Conservation (phyloP, 2,797 vertebrate species). For the Kryptolebias ocellatus region DNA sequence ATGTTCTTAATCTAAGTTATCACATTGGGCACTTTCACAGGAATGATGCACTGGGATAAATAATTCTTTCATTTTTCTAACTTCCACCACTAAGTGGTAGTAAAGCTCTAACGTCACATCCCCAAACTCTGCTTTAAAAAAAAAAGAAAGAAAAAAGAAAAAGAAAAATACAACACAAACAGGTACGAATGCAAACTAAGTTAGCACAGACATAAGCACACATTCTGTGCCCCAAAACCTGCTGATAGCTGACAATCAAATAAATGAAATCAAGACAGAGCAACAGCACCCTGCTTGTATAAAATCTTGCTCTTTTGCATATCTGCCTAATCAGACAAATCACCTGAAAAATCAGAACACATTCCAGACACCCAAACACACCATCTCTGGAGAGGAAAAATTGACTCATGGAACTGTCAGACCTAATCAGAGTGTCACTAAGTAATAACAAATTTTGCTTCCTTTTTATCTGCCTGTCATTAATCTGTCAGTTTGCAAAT, state of each 20-base stretch:
- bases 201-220: neutral
- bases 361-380: no score
- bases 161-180: no score
- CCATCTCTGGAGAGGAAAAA: conserved; percentile 7
- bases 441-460: conserved; percentile 27
- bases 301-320: conserved; percentile 10
- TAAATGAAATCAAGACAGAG: neutral
- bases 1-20: no score
- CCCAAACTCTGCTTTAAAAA: neutral
- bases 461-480: conserved; percentile 7
- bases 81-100: conserved; percentile 61
- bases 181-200: neutral
- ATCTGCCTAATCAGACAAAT: conserved; percentile 7
- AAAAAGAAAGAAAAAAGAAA: no score
- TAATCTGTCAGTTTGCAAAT: conserved; percentile 26
- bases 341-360: neutral
- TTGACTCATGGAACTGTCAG: conserved; percentile 42
- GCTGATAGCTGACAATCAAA: conserved; percentile 17
- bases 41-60: neutral
- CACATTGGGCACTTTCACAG: neutral
- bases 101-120: conserved; percentile 26
- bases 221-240: no score
- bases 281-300: no score
- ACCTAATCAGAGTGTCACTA: conserved; percentile 10
- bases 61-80: neutral